These are phyloP conservation scores for Corythaeola cristata DNA, from an alignment of 2,113 vertebrate genomes.

Conservation along the genomic window DNA sequence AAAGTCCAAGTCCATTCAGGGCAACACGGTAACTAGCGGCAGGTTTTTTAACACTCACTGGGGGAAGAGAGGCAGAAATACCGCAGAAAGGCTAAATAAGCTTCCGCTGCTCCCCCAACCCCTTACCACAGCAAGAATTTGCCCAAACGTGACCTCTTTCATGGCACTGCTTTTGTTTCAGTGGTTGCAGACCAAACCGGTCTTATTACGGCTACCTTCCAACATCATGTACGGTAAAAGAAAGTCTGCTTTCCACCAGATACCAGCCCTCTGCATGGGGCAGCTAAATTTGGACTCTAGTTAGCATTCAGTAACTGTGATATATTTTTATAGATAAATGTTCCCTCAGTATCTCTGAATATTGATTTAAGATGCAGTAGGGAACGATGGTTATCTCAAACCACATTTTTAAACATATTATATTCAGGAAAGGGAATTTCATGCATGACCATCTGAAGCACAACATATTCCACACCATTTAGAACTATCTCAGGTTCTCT, in stretches of 20 bases:
- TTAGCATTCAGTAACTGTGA: constrained; percentile 24
- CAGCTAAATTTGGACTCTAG: background rate
- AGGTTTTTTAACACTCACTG: background rate
- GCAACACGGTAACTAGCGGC: rapidly evolving
- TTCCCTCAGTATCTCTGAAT: constrained; percentile 35
- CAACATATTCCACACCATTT: constrained; percentile 66
- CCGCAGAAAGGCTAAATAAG: rapidly evolving
- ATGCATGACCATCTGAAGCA: constrained; percentile 61
- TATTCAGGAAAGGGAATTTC: constrained; percentile 64
- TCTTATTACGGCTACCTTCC: background rate
- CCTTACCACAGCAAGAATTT: background rate
- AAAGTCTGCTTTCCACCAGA: background rate
- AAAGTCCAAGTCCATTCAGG: background rate
- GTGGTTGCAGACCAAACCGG: background rate
- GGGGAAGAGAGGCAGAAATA: background rate
- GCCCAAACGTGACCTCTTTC: background rate
- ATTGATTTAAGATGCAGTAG: constrained; percentile 64
- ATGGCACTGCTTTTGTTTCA: background rate
- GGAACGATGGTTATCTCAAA: constrained; percentile 57
- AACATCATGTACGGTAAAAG: background rate
- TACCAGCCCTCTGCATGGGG: background rate
- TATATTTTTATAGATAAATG: constrained; percentile 32
- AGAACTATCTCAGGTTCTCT: constrained; percentile 50
- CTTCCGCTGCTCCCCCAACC: background rate
- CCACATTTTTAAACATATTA: constrained; percentile 48